A percentile compares a stretch with the other conserved stretches of the same genome.
phyloP scores from a whole-genome alignment of 2,797 vertebrate species.

The Neostethus bicornis region DNA sequence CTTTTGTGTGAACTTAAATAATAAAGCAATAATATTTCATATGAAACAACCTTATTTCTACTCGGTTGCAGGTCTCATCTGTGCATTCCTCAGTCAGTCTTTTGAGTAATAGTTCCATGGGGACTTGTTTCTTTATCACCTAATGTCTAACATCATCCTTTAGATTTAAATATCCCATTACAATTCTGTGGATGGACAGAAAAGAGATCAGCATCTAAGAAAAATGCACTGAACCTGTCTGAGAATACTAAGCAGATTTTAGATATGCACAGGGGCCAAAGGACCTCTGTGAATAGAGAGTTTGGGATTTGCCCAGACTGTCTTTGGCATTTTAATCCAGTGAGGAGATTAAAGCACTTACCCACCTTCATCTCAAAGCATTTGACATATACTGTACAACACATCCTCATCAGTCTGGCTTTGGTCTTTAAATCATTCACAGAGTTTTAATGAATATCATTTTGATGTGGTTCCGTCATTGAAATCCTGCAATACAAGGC shows the following conservation, averaged over 20 bases:
- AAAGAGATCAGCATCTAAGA: slow-evolving; percentile 64
- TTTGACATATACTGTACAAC: slow-evolving; percentile 50
- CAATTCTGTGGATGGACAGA: slow-evolving; percentile 74
- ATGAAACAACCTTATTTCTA: neutral
- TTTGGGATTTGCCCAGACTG: slow-evolving; percentile 74
- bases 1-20: too few relatives aligned
- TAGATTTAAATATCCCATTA: slow-evolving; percentile 70
- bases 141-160: slow-evolving; percentile 64
- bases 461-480: neutral
- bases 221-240: slow-evolving; percentile 78
- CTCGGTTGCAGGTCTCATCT: slow-evolving; percentile 14
- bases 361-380: slow-evolving; percentile 78
- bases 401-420: slow-evolving; percentile 5
- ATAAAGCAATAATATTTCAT: too few relatives aligned
- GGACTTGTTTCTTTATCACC: slow-evolving; percentile 47
- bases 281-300: slow-evolving; percentile 73
- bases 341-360: slow-evolving; percentile 75
- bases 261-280: slow-evolving; percentile 70
- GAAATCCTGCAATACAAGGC: neutral
- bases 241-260: slow-evolving; percentile 84
- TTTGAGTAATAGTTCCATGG: slow-evolving; percentile 35
- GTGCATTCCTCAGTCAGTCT: slow-evolving; percentile 33
- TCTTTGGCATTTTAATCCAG: slow-evolving; percentile 79
- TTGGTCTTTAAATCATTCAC: slow-evolving; percentile 11
- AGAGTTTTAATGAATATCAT: slow-evolving; percentile 9